These are phyloP conservation scores for Smithornis capensis DNA, from an alignment of 2,113 vertebrate species.

Conservation along the genomic window DNA sequence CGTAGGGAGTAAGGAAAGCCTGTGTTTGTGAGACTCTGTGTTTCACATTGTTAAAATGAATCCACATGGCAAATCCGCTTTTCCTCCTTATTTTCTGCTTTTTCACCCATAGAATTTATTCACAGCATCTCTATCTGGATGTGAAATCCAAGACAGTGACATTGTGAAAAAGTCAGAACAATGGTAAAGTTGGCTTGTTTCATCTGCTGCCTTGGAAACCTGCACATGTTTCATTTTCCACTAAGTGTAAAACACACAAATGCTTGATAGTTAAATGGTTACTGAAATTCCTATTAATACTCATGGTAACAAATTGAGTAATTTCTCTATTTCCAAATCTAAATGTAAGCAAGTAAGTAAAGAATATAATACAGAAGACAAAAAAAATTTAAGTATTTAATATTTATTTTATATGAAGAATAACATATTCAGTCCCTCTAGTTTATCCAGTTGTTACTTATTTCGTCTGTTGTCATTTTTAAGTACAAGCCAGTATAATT, in stretches of 20 bases:
- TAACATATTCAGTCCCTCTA: background rate
- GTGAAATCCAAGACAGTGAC: constrained; percentile 64
- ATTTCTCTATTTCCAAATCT: background rate
- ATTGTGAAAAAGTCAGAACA: constrained; percentile 62
- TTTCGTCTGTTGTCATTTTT: background rate
- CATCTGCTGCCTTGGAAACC: constrained; percentile 59
- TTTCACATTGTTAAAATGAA: constrained; percentile 56
- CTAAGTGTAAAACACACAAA: constrained; percentile 14
- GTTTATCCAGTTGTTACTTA: background rate
- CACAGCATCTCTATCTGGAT: constrained; percentile 68
- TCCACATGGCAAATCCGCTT: constrained; percentile 64
- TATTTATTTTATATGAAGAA: background rate
- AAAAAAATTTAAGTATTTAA: background rate
- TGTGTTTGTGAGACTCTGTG: constrained; percentile 34
- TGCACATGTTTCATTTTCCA: background rate
- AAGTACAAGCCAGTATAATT: background rate
- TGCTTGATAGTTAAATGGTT: background rate
- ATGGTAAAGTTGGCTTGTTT: constrained; percentile 53
- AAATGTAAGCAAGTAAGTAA: background rate
- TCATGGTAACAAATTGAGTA: background rate
- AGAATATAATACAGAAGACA: background rate
- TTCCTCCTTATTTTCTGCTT: constrained; percentile 67
- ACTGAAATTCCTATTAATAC: constrained; percentile 40
- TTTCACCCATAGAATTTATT: constrained; percentile 69
- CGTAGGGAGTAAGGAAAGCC: constrained; percentile 54